Conservation (phyloP, 1,140 invertebrate species). For the Homarus americanus region DNA sequence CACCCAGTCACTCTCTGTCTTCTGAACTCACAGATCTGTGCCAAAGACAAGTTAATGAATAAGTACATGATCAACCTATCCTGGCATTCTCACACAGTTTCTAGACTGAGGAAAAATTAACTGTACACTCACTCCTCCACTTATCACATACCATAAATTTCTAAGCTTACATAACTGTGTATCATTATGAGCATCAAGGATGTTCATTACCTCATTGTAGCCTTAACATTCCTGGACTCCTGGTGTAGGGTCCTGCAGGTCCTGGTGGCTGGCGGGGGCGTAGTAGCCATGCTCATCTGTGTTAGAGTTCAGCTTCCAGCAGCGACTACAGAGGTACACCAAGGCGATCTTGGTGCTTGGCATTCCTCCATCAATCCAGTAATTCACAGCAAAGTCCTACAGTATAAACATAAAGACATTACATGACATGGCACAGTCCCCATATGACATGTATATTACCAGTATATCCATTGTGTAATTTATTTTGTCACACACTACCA, state of each 20-base stretch:
- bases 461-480: not conserved
- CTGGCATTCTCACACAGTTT: too few relatives aligned
- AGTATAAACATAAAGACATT: too few relatives aligned
- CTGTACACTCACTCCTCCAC: too few relatives aligned
- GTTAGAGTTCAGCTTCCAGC: constrained; percentile 82
- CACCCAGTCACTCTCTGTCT: constrained; percentile 65
- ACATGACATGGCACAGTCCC: too few relatives aligned
- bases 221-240: constrained; percentile 88
- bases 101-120: too few relatives aligned
- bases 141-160: too few relatives aligned
- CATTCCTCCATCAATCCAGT: constrained; percentile 83
- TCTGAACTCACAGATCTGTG: constrained; percentile 72
- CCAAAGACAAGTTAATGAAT: too few relatives aligned
- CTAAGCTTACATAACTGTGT: too few relatives aligned
- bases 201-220: constrained; percentile 92
- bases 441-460: too few relatives aligned
- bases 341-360: constrained; percentile 82
- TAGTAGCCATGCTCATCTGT: constrained; percentile 79
- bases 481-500: too few relatives aligned
- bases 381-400: constrained; percentile 82
- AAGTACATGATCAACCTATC: too few relatives aligned
- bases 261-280: constrained; percentile 81
- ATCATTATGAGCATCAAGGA: too few relatives aligned
- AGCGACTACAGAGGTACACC: constrained; percentile 84
- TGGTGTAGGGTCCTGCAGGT: constrained; percentile 86